Evolutionary conservation across 1,140 invertebrate species (phyloP).

Genomic region (Drosophila neocordata): DNA sequence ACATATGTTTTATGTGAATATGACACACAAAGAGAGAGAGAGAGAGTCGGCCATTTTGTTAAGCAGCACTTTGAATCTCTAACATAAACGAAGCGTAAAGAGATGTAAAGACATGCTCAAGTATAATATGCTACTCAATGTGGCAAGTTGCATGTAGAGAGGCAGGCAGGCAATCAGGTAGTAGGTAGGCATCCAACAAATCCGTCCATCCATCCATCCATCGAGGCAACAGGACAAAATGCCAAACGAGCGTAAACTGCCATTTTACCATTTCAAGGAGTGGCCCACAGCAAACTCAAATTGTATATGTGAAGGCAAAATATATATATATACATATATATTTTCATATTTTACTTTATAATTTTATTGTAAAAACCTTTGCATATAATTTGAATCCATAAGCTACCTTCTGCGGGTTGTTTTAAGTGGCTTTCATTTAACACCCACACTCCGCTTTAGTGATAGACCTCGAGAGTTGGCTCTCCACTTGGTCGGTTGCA

Average conservation of each 20-base stretch:
- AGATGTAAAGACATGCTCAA: slow-evolving; percentile 78
- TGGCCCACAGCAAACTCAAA: slow-evolving; percentile 40
- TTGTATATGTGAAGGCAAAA: slow-evolving; percentile 50
- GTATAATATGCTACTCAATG: slow-evolving; percentile 65
- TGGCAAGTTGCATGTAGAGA: slow-evolving; percentile 44
- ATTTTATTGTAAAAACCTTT: slow-evolving; percentile 55
- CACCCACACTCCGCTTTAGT: neutral
- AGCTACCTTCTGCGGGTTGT: slow-evolving; percentile 5
- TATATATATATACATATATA: slow-evolving; percentile 32
- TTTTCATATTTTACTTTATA: slow-evolving; percentile 38
- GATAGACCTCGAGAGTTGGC: slow-evolving; percentile 24
- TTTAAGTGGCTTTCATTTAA: slow-evolving; percentile 34
- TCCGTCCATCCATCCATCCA: neutral
- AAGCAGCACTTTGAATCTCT: slow-evolving; percentile 39
- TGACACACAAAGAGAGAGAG: too few relatives aligned
- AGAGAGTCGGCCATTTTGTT: slow-evolving; percentile 2
- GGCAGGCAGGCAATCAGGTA: neutral
- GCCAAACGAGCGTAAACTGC: slow-evolving; percentile 75
- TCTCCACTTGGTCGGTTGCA: slow-evolving; percentile 7
- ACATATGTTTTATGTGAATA: slow-evolving; percentile 1
- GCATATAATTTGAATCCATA: slow-evolving; percentile 51
- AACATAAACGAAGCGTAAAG: slow-evolving; percentile 70
- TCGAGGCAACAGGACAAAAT: slow-evolving; percentile 60
- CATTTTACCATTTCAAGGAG: slow-evolving; percentile 71
- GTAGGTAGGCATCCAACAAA: neutral